Percentiles rank a stretch among this genome's conserved stretches.
Conservation (phyloP, 2,888 invertebrate species). For the Lymantria monacha region DNA sequence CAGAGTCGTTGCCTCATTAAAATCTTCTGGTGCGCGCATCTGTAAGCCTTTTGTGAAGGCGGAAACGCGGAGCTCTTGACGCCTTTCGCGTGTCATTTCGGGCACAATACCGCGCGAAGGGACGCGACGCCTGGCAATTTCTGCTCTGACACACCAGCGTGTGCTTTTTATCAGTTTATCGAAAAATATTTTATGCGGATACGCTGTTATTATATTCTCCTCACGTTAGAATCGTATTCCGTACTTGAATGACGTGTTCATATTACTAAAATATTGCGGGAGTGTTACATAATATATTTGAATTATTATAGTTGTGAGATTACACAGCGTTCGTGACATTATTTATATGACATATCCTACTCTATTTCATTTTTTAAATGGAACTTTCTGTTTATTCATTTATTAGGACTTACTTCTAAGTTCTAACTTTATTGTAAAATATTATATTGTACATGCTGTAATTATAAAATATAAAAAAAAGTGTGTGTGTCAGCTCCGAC, state of each 20-base stretch:
- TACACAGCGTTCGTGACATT: slow-evolving; percentile 7
- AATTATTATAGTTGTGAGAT: slow-evolving; percentile 25
- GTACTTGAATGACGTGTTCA: slow-evolving; percentile 37
- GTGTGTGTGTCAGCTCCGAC: too few relatives aligned
- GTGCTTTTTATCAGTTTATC: slow-evolving; percentile 67
- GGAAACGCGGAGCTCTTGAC: slow-evolving; percentile 70
- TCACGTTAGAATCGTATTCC: slow-evolving; percentile 45
- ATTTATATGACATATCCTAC: slow-evolving; percentile 4
- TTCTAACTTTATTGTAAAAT: background rate
- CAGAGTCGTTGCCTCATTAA: slow-evolving; percentile 82
- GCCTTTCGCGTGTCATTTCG: slow-evolving; percentile 81
- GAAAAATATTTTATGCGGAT: slow-evolving; percentile 54
- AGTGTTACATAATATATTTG: slow-evolving; percentile 22
- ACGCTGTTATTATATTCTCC: slow-evolving; percentile 49
- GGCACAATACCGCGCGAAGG: slow-evolving; percentile 69
- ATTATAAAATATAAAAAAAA: too few relatives aligned
- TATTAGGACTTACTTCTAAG: background rate
- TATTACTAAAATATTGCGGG: slow-evolving; percentile 23
- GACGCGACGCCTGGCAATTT: slow-evolving; percentile 60
- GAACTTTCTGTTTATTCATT: background rate
- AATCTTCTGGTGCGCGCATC: slow-evolving; percentile 81
- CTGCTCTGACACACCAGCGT: slow-evolving; percentile 60
- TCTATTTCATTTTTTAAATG: background rate
- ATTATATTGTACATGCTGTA: background rate
- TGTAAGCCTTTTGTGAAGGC: slow-evolving; percentile 80